A percentile compares a stretch with the other conserved stretches of the same genome.
Conservation (phyloP, 1,140 invertebrate species). For the Panagrolaimus sp. region DNA sequence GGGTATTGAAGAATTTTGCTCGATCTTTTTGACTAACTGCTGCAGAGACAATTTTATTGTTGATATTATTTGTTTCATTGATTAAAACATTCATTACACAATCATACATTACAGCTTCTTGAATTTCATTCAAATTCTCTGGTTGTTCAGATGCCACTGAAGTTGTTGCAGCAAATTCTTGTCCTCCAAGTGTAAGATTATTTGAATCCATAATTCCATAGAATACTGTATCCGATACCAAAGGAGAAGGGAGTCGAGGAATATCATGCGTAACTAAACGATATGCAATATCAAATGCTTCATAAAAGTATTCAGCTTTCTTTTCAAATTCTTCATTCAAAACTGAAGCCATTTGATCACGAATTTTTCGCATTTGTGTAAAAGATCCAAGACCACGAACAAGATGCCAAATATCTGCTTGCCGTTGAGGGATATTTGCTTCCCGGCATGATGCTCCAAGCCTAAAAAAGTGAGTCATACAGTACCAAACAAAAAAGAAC, state of each 20-base stretch:
- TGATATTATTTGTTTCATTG: neutral
- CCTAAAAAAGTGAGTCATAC: too few relatives aligned
- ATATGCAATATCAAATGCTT: slow-evolving; percentile 8
- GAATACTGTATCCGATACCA: neutral
- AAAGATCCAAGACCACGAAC: slow-evolving; percentile 1
- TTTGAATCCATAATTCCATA: slow-evolving; percentile 5
- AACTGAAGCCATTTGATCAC: neutral
- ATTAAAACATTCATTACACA: slow-evolving; percentile 1
- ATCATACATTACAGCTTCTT: neutral
- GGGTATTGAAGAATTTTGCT: neutral
- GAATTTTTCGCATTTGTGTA: slow-evolving; percentile 7
- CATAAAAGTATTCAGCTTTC: neutral
- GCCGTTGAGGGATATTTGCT: neutral
- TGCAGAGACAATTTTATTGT: neutral
- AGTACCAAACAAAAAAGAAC: too few relatives aligned
- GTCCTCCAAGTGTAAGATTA: neutral
- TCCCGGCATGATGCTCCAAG: neutral
- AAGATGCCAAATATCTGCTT: slow-evolving; percentile 7
- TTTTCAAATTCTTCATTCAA: neutral
- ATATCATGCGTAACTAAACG: neutral
- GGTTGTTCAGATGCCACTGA: neutral
- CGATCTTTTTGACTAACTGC: neutral
- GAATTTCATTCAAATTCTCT: neutral
- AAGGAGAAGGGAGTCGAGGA: neutral
- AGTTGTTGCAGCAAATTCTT: neutral